Conservation (phyloP, 2,797 vertebrate genomes). For the Fringilla coelebs region DNA sequence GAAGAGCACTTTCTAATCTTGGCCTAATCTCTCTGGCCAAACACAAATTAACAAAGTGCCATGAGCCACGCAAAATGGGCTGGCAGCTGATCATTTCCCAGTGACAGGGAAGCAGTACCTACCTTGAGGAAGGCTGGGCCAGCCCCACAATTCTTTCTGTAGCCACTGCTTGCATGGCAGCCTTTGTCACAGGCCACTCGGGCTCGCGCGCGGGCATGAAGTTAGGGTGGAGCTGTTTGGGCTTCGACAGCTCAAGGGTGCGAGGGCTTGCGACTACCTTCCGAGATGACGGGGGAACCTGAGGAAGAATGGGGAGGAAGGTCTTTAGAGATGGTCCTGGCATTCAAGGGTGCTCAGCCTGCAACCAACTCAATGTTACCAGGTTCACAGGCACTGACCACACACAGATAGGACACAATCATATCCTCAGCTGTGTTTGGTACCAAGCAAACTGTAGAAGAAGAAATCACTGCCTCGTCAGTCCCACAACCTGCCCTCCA, state of each 20-base stretch:
- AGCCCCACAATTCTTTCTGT: constrained; percentile 48
- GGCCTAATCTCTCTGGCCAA: not conserved
- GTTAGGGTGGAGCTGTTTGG: constrained; percentile 65
- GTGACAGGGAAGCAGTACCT: not conserved
- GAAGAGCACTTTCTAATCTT: not conserved
- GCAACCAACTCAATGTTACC: not conserved
- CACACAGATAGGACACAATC: not conserved
- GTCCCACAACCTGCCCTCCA: not conserved
- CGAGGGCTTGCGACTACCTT: constrained; percentile 58
- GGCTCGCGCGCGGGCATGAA: constrained; percentile 61
- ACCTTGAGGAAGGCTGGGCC: constrained; percentile 35
- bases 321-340: not conserved
- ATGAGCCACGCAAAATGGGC: not conserved
- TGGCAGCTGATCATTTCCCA: not conserved
- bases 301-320: not conserved
- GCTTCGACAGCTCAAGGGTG: constrained; percentile 65
- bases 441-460: not conserved
- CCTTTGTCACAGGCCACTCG: constrained; percentile 60
- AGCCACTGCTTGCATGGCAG: not conserved
- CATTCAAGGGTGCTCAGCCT: not conserved
- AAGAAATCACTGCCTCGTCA: not conserved
- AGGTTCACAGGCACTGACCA: not conserved
- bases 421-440: not conserved
- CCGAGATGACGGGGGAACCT: constrained; percentile 73
- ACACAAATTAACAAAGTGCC: not conserved